Evolutionary conservation across 2,113 vertebrate genomes (phyloP).

Genomic region (Electrona antarctica): DNA sequence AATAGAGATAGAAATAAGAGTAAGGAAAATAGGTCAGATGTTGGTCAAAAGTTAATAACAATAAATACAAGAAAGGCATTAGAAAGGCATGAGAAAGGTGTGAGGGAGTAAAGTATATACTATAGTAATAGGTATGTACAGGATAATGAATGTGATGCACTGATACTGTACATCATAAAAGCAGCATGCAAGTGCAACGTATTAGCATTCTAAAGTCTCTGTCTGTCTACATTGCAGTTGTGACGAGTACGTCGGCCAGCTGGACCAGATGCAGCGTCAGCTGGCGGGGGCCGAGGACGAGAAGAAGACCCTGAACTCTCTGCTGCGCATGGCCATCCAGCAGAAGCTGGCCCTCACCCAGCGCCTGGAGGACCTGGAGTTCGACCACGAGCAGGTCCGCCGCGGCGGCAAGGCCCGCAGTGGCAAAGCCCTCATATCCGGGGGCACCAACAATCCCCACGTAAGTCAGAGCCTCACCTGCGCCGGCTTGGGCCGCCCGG

Average conservation of each 20-base stretch:
- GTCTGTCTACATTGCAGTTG: conserved; percentile 78
- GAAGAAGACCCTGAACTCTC: conserved; percentile 97
- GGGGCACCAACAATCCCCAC: conserved; percentile 78
- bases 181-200: too few species aligned
- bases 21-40: too few species aligned
- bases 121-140: too few species aligned
- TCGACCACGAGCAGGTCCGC: conserved; percentile 90
- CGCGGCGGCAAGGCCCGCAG: conserved; percentile 81
- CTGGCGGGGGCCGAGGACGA: conserved; percentile 95
- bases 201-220: too few species aligned
- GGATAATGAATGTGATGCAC: too few species aligned
- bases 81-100: too few species aligned
- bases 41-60: too few species aligned
- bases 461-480: conserved; percentile 93
- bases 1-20: background rate
- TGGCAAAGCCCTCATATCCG: conserved; percentile 51
- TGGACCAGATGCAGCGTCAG: conserved; percentile 98
- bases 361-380: conserved; percentile 94
- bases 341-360: conserved; percentile 98
- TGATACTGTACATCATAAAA: too few species aligned
- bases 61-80: too few species aligned
- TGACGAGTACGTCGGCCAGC: conserved; percentile 95
- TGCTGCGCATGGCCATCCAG: conserved; percentile 98
- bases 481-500: conserved; percentile 74
- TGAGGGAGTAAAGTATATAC: too few species aligned